phyloP scores from a whole-genome alignment of 2,797 vertebrate species.

The Premnoplex brunnescens region DNA sequence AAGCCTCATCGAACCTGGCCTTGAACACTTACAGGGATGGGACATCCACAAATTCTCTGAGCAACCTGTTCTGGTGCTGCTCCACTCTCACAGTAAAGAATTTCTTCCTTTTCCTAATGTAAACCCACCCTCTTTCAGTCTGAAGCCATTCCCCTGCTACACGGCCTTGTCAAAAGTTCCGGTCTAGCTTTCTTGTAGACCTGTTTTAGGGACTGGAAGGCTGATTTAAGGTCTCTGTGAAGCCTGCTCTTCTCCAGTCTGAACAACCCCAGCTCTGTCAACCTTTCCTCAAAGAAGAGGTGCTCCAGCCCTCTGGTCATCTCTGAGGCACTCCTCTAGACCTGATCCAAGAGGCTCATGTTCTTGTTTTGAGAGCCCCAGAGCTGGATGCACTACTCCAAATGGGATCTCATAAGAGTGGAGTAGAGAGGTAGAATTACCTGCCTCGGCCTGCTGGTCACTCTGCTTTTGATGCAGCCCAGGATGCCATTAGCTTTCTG shows the following conservation, averaged over 20 bases:
- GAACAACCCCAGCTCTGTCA: not conserved
- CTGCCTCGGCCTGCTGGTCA: not conserved
- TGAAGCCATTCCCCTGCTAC: not conserved
- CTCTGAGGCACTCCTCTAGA: not conserved
- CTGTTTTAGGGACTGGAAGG: too few species aligned
- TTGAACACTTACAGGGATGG: not conserved
- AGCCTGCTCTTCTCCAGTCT: not conserved
- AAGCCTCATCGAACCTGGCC: not conserved
- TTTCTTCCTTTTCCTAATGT: not conserved
- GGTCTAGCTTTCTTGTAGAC: not conserved
- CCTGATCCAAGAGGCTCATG: not conserved
- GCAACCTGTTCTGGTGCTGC: not conserved
- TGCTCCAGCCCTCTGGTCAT: not conserved
- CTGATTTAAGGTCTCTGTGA: too few species aligned
- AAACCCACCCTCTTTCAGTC: not conserved
- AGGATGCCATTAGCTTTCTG: not conserved
- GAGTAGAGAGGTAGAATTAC: not conserved
- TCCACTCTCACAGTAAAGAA: not conserved
- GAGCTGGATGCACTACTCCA: not conserved
- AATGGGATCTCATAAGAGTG: not conserved
- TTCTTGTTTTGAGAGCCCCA: not conserved
- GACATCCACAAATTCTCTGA: not conserved
- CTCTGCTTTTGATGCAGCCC: not conserved
- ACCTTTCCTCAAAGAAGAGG: not conserved
- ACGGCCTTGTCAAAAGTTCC: not conserved